phyloP scores from a whole-genome alignment of 1,140 invertebrate species.

The Atta cephalotes region DNA sequence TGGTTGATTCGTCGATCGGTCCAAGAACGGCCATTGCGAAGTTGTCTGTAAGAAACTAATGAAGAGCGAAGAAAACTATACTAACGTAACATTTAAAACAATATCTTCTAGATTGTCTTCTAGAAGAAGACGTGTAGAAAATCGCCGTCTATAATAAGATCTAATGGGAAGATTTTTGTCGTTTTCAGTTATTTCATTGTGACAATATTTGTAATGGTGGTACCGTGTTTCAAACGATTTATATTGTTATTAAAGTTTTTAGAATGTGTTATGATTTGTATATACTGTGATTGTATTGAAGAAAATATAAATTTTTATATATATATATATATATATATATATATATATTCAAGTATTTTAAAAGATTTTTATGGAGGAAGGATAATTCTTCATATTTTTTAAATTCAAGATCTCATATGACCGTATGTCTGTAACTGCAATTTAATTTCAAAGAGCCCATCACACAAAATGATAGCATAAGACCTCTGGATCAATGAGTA shows the following conservation, averaged over 20 bases:
- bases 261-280: not conserved
- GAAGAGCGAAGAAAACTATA: conserved; percentile 2
- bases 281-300: not conserved
- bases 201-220: not conserved
- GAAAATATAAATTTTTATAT: not conserved
- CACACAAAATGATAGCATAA: too few relatives aligned
- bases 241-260: not conserved
- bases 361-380: too few relatives aligned
- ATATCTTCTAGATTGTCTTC: not conserved
- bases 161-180: not conserved
- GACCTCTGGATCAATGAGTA: too few relatives aligned
- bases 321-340: too few relatives aligned
- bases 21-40: conserved; percentile 22
- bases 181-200: not conserved
- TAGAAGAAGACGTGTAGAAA: conserved; percentile 22
- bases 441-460: too few relatives aligned
- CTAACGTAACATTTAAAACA: not conserved
- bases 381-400: too few relatives aligned
- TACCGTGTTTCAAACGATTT: not conserved
- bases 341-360: too few relatives aligned
- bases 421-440: too few relatives aligned
- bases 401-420: too few relatives aligned
- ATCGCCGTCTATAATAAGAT: conserved; percentile 14
- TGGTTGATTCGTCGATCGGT: conserved; percentile 11
- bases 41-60: conserved; percentile 31